A percentile compares a stretch with the other conserved stretches of the same genome.
phyloP scores from a whole-genome alignment of 2,113 vertebrate species.

The Paratilapia polleni region DNA sequence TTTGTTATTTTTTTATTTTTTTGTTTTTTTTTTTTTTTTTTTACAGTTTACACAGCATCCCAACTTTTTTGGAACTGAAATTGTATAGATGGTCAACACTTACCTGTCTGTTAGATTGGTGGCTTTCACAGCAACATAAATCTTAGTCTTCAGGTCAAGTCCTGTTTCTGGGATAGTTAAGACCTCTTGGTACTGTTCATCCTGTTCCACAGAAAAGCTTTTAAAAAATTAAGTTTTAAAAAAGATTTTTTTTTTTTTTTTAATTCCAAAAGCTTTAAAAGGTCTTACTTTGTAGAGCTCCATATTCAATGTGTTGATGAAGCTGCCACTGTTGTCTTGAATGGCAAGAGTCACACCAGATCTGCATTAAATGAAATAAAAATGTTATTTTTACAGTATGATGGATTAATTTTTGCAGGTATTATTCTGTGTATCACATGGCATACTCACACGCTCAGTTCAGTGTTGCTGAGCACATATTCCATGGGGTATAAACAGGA shows the following conservation, averaged over 20 bases:
- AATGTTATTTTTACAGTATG: not conserved
- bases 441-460: constrained; percentile 77
- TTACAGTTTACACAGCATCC: too few relatives aligned
- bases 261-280: not conserved
- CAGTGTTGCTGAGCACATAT: constrained; percentile 80
- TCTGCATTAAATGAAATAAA: constrained; percentile 52
- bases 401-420: not conserved
- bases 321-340: constrained; percentile 79
- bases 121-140: constrained; percentile 77
- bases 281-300: constrained; percentile 69
- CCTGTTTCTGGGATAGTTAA: constrained; percentile 67
- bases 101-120: constrained; percentile 79
- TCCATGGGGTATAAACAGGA: constrained; percentile 80
- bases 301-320: constrained; percentile 79
- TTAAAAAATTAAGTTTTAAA: not conserved
- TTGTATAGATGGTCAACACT: not conserved
- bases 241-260: not conserved
- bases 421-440: not conserved
- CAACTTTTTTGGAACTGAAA: too few relatives aligned
- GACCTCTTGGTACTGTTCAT: not conserved
- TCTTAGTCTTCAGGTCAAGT: constrained; percentile 76
- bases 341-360: constrained; percentile 76
- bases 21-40: too few relatives aligned
- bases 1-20: too few relatives aligned
- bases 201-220: constrained; percentile 46